Percentiles rank a stretch among this genome's conserved stretches.
phyloP scores from a whole-genome alignment of 2,113 vertebrate genomes.

The Hepsetus odoe region DNA sequence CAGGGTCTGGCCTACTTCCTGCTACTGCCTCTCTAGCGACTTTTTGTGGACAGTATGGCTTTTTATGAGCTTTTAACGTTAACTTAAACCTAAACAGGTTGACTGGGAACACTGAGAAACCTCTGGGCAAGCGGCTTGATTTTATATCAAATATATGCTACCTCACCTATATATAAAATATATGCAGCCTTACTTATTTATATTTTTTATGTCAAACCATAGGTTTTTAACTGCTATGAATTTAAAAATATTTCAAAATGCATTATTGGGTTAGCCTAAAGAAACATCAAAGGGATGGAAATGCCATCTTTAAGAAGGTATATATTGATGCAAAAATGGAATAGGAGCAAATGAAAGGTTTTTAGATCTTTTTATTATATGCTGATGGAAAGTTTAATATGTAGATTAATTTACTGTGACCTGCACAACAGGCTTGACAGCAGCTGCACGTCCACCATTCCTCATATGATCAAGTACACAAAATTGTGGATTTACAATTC shows the following conservation, averaged over 20 bases:
- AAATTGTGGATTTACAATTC: constrained; percentile 70
- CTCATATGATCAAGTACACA: constrained; percentile 43
- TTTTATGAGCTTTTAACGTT: neutral
- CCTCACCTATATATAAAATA: too few relatives aligned
- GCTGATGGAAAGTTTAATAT: too few relatives aligned
- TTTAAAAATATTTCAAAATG: neutral
- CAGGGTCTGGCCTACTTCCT: constrained; percentile 52
- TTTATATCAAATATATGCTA: too few relatives aligned
- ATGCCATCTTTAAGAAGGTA: too few relatives aligned
- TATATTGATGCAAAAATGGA: too few relatives aligned
- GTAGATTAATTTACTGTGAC: too few relatives aligned
- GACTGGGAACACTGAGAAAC: too few relatives aligned
- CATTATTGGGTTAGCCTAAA: neutral
- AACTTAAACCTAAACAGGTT: neutral
- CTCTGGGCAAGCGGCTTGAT: too few relatives aligned
- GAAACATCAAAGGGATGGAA: too few relatives aligned
- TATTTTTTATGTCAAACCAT: too few relatives aligned
- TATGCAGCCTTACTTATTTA: too few relatives aligned
- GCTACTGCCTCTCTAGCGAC: constrained; percentile 9
- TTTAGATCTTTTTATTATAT: too few relatives aligned
- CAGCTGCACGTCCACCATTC: neutral
- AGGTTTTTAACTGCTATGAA: neutral
- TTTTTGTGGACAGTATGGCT: constrained; percentile 23
- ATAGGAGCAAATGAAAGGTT: neutral
- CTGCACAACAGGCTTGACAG: neutral